phyloP scores from a whole-genome alignment of 2,888 invertebrate genomes.

The Sinhomidia bicolor region DNA sequence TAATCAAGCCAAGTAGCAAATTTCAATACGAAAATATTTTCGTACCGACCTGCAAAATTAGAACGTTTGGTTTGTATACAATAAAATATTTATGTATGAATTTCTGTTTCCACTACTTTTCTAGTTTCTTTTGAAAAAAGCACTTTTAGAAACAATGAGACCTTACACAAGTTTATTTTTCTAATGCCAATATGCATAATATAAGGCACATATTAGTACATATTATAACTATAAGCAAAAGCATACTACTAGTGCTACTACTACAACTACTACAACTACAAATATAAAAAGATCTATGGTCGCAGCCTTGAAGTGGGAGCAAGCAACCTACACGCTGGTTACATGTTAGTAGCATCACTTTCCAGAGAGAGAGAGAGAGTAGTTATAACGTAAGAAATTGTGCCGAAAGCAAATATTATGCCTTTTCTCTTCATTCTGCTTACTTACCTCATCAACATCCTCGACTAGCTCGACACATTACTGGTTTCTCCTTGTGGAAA shows the following conservation, averaged over 20 bases:
- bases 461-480: background rate
- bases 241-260: too few relatives aligned
- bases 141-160: background rate
- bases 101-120: too few relatives aligned
- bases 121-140: too few relatives aligned
- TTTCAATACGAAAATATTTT: too few relatives aligned
- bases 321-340: constrained; percentile 6
- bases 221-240: too few relatives aligned
- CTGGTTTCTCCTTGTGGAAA: constrained; percentile 41
- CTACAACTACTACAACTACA: too few relatives aligned
- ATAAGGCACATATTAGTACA: background rate
- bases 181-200: background rate
- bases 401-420: constrained; percentile 13
- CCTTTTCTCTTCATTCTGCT: background rate
- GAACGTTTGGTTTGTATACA: too few relatives aligned
- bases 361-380: background rate
- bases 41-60: too few relatives aligned
- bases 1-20: too few relatives aligned
- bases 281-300: background rate
- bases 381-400: constrained; percentile 34
- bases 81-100: too few relatives aligned
- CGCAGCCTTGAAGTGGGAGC: background rate
- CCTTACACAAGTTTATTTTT: constrained; percentile 9
- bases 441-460: constrained; percentile 57
- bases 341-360: constrained; percentile 58